These are phyloP conservation scores for Gallinago undulata DNA, from an alignment of 2,113 vertebrate genomes.

Conservation along the genomic window DNA sequence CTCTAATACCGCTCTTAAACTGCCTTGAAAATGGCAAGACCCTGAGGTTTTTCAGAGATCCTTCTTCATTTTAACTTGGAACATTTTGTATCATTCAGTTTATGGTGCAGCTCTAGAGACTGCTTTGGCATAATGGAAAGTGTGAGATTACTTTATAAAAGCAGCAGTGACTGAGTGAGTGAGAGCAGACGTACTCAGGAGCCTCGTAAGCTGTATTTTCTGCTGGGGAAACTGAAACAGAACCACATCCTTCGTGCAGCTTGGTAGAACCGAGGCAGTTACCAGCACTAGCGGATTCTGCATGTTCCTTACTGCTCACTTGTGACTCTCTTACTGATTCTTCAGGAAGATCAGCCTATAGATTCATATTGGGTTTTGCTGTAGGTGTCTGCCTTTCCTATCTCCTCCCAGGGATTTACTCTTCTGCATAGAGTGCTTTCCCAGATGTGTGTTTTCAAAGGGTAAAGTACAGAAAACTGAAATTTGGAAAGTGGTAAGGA, in stretches of 20 bases:
- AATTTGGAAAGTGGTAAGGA: background rate
- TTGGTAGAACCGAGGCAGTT: background rate
- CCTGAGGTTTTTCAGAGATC: background rate
- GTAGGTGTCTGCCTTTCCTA: background rate
- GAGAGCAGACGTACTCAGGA: background rate
- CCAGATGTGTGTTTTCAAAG: background rate
- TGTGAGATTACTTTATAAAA: background rate
- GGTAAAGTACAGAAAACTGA: background rate
- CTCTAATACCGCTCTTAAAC: background rate
- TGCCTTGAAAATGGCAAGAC: background rate
- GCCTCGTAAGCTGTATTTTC: background rate
- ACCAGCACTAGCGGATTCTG: background rate
- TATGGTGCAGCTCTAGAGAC: background rate
- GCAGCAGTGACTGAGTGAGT: background rate
- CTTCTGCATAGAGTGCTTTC: background rate
- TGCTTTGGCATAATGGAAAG: background rate
- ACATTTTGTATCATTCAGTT: background rate
- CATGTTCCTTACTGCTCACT: accelerated
- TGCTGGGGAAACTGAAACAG: background rate
- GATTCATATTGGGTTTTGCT: background rate
- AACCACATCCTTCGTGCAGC: background rate
- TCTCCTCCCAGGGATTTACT: background rate
- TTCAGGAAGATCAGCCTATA: background rate
- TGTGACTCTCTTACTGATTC: background rate
- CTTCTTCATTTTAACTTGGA: background rate